Conservation (phyloP, 2,113 vertebrate genomes). For the Mystacornis crossleyi region DNA sequence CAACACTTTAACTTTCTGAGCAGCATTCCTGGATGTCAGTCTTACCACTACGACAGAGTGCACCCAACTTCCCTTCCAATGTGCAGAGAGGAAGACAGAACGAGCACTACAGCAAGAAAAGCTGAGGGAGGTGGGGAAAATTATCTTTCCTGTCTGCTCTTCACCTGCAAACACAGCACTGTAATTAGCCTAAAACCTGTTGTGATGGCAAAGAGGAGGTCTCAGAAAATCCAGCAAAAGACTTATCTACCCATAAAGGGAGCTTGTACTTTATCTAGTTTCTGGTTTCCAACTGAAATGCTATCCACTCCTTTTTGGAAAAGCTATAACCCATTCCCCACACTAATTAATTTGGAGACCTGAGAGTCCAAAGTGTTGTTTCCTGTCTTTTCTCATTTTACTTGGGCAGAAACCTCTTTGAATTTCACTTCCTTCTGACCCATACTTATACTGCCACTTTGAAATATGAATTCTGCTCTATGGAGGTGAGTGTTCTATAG, state of each 20-base stretch:
- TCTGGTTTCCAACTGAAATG: background rate
- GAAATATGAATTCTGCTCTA: background rate
- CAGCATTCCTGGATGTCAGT: background rate
- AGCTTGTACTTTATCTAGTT: background rate
- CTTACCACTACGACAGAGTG: background rate
- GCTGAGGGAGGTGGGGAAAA: background rate
- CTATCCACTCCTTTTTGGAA: background rate
- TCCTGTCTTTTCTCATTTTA: background rate
- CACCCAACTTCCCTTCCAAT: background rate
- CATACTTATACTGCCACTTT: background rate
- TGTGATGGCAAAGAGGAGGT: fast-evolving
- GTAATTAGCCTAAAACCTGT: background rate
- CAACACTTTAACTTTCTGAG: background rate
- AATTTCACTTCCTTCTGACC: background rate
- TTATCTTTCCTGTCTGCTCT: background rate
- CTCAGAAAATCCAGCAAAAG: background rate
- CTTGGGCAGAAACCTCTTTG: background rate
- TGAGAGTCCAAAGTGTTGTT: background rate
- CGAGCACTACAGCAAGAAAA: background rate
- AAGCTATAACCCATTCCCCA: background rate
- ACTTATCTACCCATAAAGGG: background rate
- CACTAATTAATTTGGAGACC: background rate
- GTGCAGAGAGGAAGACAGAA: background rate
- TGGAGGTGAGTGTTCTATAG: background rate
- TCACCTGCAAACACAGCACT: background rate